phyloP scores from a whole-genome alignment of 2,113 vertebrate genomes.

The Ceratotherium simum region DNA sequence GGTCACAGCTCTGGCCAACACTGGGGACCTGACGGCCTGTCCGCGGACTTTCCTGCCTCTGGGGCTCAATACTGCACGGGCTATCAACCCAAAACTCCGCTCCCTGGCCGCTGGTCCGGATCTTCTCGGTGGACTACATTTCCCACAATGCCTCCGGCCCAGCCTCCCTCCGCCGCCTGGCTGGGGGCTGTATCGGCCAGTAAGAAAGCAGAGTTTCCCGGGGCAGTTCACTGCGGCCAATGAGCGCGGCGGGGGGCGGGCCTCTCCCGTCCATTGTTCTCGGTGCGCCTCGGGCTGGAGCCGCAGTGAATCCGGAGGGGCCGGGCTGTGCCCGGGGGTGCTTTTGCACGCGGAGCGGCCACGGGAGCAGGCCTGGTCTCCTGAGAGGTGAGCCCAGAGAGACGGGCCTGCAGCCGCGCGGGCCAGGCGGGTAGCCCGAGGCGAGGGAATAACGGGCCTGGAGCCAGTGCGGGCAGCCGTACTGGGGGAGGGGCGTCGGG shows the following conservation, averaged over 20 bases:
- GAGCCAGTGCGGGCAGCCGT: conserved; percentile 18
- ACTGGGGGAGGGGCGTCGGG: conserved; percentile 68
- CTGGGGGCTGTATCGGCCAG: background rate
- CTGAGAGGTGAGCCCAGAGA: conserved; percentile 50
- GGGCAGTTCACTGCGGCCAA: conserved; percentile 33
- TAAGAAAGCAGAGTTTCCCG: background rate
- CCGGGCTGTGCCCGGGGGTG: background rate
- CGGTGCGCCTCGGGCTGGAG: conserved; percentile 52
- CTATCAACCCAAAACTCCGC: background rate
- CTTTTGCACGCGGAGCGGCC: background rate
- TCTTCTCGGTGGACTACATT: conserved; percentile 10
- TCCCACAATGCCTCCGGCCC: conserved; percentile 55
- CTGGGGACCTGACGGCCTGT: background rate
- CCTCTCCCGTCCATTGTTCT: conserved; percentile 82
- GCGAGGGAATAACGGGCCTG: conserved; percentile 58
- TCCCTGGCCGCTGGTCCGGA: fast-evolving
- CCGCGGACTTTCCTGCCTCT: background rate
- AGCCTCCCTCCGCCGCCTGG: background rate
- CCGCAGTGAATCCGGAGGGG: background rate
- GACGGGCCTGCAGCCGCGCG: background rate
- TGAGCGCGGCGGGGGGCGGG: conserved; percentile 51
- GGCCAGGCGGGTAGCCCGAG: background rate
- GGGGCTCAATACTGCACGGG: fast-evolving
- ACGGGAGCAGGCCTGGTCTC: background rate
- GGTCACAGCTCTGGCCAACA: background rate